Evolutionary conservation across 92 coral and sea anemone genomes (phyloP).

Genomic region (Pocillopora grandis): DNA sequence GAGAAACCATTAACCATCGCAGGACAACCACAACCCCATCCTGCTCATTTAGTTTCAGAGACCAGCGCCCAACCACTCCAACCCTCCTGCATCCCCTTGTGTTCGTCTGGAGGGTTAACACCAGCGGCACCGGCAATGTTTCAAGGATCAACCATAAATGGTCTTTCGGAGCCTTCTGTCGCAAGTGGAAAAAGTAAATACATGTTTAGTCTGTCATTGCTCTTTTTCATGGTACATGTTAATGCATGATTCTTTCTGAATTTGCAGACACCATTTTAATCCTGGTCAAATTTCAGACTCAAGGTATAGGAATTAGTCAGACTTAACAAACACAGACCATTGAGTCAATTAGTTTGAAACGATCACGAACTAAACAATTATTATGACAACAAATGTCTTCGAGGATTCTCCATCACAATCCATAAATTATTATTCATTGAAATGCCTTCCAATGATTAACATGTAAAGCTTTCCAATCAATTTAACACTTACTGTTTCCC

Average conservation of each 20-base stretch:
- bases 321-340: too few species aligned
- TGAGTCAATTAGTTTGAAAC: too few species aligned
- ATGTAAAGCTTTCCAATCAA: not conserved
- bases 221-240: too few species aligned
- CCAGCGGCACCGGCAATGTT: not conserved
- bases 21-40: constrained; percentile 23
- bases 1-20: not conserved
- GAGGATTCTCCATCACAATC: too few species aligned
- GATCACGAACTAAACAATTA: too few species aligned
- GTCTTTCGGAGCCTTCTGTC: constrained; percentile 3
- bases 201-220: not conserved
- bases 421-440: too few species aligned
- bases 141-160: not conserved
- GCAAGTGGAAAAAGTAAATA: not conserved
- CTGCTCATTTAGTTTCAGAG: constrained; percentile 9
- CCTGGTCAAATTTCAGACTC: too few species aligned
- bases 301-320: too few species aligned
- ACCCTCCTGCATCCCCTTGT: constrained; percentile 13
- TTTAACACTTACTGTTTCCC: not conserved
- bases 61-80: not conserved
- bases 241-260: too few species aligned
- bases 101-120: not conserved
- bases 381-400: too few species aligned
- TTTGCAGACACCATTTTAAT: too few species aligned
- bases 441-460: not conserved